Evolutionary conservation across 2,113 vertebrate genomes (phyloP), one percentile per base, ranked within the genome.

Genomic region (Abramis brama): DNA sequence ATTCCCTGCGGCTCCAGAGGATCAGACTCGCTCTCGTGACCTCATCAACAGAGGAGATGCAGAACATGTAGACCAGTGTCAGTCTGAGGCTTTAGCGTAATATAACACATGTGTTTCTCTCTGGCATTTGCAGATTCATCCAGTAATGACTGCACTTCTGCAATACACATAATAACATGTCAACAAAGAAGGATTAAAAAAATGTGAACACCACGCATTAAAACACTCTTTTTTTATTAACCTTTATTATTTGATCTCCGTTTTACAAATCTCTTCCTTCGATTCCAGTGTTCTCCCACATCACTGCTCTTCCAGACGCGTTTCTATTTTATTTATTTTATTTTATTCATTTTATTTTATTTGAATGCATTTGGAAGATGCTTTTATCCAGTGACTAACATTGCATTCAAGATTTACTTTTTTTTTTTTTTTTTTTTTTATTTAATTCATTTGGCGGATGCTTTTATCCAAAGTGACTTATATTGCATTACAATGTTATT

Each of bases 51-150:
- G 23, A 39, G 55, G n/a, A 23, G 47, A 70, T 70, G 52, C 73
- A 77, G 60, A 57, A 81, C 43, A 1, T 33, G 6, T 12, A 60
- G 33, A 43, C 7, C 0, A 79, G 36, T 39, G 43, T 79, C 7
- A 59, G 55, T 52, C 47, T 50, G n/a, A 62, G 7, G 17, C 43
- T 64, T 62, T 13, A 66, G 17, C 62, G 21, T 9, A 23, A 50
- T 3, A 23, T 5, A 5, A 15, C 2, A 15, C 2, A 9, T 79
- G 55, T 4, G 2, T 8, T 50, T 47, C 2, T n/a, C n/a, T 47
- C 43, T n/a, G 33, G 73, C 88, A 80, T 6, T 30, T 91, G 89
- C 86, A 88, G 10, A 70, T 21, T 8, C 13, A 12, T 23, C 50
- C 17, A 77, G 47, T 57, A 77, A 21, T 36, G 10, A 3, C 13